Evolutionary conservation across 2,888 invertebrate genomes (phyloP).

Genomic region (Drosophila neoperkinsi): DNA sequence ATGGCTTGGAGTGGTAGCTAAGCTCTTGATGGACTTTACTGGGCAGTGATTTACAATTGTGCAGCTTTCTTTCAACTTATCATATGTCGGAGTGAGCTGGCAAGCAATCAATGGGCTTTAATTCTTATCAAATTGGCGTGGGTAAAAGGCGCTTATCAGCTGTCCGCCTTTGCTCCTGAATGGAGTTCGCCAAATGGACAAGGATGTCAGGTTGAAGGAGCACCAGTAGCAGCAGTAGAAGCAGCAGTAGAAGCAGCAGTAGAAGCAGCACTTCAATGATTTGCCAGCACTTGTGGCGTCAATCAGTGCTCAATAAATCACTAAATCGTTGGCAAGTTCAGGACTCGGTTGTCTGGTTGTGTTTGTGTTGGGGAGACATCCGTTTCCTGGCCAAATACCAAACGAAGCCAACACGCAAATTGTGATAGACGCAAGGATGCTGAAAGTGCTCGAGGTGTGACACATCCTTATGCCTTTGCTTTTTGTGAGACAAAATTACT

Average conservation of each 20-base stretch:
- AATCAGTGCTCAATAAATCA: constrained; percentile 69
- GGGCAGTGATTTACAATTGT: constrained; percentile 65
- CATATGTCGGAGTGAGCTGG: constrained; percentile 45
- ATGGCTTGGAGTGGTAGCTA: constrained; percentile 26
- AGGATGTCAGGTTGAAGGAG: constrained; percentile 18
- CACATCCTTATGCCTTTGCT: constrained; percentile 26
- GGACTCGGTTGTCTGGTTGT: constrained; percentile 22
- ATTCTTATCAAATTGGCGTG: constrained; percentile 66
- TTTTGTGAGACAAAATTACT: constrained; percentile 41
- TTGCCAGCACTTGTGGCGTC: constrained; percentile 67
- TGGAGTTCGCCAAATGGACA: constrained; percentile 2
- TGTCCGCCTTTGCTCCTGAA: constrained; percentile 32
- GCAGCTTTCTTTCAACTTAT: constrained; percentile 35
- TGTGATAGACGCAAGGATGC: constrained; percentile 42
- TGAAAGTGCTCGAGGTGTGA: constrained; percentile 28
- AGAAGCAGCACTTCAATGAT: constrained; percentile 42
- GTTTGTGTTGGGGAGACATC: constrained; percentile 50
- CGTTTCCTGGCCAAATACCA: constrained; percentile 63
- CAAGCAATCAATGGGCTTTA: constrained; percentile 54
- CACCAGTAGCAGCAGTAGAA: background rate
- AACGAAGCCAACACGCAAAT: constrained; percentile 61
- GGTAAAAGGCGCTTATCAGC: constrained; percentile 66
- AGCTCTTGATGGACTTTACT: constrained; percentile 61
- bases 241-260: constrained; percentile 2
- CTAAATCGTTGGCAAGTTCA: constrained; percentile 45